Evolutionary conservation across 2,113 vertebrate genomes (phyloP).

Genomic region (Pycnonotus jocosus): DNA sequence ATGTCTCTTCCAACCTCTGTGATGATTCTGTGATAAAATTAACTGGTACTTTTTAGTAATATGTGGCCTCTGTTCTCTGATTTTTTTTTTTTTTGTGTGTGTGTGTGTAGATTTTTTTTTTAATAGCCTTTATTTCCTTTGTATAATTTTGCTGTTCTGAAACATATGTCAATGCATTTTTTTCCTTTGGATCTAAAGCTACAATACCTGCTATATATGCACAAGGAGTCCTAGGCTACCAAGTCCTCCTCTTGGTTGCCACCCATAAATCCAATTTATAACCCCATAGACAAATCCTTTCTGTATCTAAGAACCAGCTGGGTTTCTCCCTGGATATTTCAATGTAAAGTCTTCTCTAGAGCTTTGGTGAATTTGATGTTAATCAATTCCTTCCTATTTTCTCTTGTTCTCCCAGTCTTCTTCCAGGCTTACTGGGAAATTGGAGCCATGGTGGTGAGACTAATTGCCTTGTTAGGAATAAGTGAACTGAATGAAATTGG

Average conservation of each 20-base stretch:
- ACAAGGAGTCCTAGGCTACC: not conserved
- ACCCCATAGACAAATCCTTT: fast-evolving
- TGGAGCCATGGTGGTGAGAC: not conserved
- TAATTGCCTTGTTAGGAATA: not conserved
- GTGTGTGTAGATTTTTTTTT: not conserved
- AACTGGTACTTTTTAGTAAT: not conserved
- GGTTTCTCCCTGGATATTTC: not conserved
- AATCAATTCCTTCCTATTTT: not conserved
- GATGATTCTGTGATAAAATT: not conserved
- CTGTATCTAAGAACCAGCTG: not conserved
- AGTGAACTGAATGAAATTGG: not conserved
- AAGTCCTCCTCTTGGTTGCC: not conserved
- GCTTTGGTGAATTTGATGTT: not conserved
- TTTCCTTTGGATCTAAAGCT: not conserved
- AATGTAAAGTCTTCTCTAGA: not conserved
- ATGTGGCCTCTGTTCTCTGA: not conserved
- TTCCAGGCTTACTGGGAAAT: not conserved
- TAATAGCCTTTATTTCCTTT: not conserved
- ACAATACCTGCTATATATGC: fast-evolving
- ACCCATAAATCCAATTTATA: not conserved
- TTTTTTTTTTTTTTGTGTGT: too few species aligned
- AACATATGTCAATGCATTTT: not conserved
- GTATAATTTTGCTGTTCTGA: not conserved
- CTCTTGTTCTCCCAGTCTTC: not conserved
- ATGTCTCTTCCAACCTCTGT: not conserved